phyloP scores from a whole-genome alignment of 2,888 invertebrate species.

The Thelaira solivaga region DNA sequence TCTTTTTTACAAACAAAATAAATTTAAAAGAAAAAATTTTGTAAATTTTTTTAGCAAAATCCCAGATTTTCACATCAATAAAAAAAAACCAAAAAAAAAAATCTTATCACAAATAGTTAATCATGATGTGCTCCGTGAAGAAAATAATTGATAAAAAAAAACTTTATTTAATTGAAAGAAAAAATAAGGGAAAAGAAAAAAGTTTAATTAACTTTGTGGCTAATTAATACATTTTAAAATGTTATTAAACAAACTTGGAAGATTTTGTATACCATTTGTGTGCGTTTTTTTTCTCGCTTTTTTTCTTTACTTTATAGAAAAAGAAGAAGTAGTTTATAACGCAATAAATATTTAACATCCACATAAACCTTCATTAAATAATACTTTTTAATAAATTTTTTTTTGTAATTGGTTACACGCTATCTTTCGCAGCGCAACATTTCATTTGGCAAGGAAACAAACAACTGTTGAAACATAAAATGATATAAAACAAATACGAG shows the following conservation, averaged over 20 bases:
- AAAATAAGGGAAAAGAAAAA: no score
- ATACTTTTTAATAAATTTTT: conserved; percentile 23
- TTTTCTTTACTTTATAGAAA: no score
- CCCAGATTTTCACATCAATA: no score
- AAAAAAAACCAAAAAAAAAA: background rate
- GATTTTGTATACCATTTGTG: no score
- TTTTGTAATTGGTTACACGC: no score
- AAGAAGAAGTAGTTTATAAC: no score
- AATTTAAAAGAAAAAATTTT: no score
- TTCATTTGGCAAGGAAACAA: conserved; percentile 19
- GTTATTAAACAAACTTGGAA: conserved; percentile 20
- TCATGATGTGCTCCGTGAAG: background rate
- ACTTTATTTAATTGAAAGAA: background rate
- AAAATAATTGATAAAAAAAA: background rate
- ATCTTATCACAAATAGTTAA: conserved; percentile 45
- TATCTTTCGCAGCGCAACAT: background rate
- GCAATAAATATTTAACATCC: conserved; percentile 41
- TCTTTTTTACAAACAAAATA: no score
- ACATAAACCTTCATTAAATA: conserved; percentile 45
- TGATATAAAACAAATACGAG: background rate
- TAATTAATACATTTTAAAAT: conserved; percentile 52
- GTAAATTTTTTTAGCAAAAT: no score
- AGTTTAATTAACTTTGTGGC: conserved; percentile 42
- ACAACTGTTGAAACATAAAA: background rate
- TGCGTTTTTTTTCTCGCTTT: no score